phyloP scores from a whole-genome alignment of 2,113 vertebrate genomes.

The Charadrius vociferus region DNA sequence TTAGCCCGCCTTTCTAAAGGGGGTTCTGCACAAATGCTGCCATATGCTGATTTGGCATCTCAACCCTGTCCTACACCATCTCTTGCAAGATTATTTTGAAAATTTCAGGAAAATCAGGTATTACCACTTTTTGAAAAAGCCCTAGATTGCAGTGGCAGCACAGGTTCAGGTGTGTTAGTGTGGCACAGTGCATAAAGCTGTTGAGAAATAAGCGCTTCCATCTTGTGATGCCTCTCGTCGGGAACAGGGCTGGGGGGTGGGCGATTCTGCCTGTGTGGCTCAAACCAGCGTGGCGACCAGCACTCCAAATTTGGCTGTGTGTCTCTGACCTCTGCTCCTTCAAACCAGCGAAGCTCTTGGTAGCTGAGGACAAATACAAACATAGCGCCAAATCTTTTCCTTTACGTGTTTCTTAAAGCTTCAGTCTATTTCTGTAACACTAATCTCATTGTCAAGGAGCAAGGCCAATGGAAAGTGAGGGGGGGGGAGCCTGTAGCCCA shows the following conservation, averaged over 20 bases:
- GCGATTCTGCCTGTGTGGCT: accelerated
- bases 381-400: neutral
- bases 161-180: neutral
- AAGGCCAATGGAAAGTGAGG: neutral
- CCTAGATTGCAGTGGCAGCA: neutral
- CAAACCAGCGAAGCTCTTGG: neutral
- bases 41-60: neutral
- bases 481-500: neutral
- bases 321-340: neutral
- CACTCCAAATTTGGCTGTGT: neutral
- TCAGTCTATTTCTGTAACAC: neutral
- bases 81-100: neutral
- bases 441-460: neutral
- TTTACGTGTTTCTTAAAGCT: neutral
- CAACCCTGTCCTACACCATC: accelerated
- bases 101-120: neutral
- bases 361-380: neutral
- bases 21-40: neutral
- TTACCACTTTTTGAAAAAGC: neutral
- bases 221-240: accelerated
- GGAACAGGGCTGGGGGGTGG: accelerated
- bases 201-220: neutral
- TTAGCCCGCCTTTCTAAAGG: neutral
- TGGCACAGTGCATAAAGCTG: neutral
- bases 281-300: neutral